Conservation (phyloP, 2,888 invertebrate genomes). For the Tiliacea aurago region DNA sequence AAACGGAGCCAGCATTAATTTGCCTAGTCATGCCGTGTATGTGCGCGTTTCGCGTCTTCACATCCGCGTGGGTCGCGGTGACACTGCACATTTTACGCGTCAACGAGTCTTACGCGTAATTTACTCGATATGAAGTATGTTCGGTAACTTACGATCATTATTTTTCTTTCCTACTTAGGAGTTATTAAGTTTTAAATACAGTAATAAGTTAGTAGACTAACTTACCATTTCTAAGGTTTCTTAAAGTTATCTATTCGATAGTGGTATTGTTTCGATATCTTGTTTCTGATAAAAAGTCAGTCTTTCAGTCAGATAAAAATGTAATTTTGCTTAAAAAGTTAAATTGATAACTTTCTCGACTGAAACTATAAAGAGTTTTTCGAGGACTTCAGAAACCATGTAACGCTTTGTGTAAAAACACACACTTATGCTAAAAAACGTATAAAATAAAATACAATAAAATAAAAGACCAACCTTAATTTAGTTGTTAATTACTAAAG, state of each 20-base stretch:
- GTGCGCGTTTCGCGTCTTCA: conserved; percentile 12
- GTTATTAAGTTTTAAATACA: too few species aligned
- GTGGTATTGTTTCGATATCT: neutral
- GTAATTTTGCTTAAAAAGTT: neutral
- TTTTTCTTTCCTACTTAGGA: neutral
- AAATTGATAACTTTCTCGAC: neutral
- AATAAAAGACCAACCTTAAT: too few species aligned
- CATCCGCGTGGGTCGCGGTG: conserved; percentile 38
- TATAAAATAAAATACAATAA: too few species aligned
- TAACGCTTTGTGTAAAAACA: neutral
- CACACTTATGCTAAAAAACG: neutral
- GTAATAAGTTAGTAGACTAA: neutral
- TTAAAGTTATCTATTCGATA: neutral
- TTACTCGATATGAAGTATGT: conserved; percentile 34
- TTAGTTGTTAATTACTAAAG: neutral
- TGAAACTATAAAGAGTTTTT: neutral
- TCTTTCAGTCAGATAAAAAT: neutral
- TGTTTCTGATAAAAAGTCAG: too few species aligned
- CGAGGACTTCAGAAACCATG: neutral
- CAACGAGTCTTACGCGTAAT: conserved; percentile 35
- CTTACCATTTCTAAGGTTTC: neutral
- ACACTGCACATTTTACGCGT: conserved; percentile 51
- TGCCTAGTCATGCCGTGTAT: conserved; percentile 35
- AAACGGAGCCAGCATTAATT: conserved; percentile 24
- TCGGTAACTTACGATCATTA: conserved; percentile 7